A percentile compares a stretch with the other conserved stretches of the same genome.
These are phyloP conservation scores for Anas acuta DNA, from an alignment of 2,797 vertebrate genomes.

Conservation along the genomic window DNA sequence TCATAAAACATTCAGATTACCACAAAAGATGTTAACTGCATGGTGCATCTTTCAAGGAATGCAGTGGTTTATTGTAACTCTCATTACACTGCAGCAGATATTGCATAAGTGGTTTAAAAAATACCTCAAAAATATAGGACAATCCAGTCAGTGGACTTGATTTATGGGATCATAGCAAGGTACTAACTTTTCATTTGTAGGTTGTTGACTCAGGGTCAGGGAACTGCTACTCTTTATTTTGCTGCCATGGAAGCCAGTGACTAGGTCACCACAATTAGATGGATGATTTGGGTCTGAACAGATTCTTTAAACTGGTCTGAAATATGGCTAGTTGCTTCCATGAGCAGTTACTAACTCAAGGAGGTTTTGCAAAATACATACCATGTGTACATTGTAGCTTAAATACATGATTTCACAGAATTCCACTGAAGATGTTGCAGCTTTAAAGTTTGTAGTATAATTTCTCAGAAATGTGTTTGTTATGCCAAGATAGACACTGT, in stretches of 20 bases:
- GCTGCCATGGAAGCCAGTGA: not conserved
- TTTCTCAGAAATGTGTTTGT: not conserved
- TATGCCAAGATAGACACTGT: not conserved
- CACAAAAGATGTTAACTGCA: not conserved
- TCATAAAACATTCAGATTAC: not conserved
- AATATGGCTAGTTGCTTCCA: not conserved
- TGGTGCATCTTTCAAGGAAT: not conserved
- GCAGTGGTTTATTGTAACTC: not conserved
- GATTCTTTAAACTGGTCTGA: not conserved
- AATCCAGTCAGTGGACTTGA: not conserved
- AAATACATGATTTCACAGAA: not conserved
- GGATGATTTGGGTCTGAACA: not conserved
- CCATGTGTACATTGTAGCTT: not conserved
- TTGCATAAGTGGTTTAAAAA: not conserved
- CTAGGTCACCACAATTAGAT: too few relatives aligned
- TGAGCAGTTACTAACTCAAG: not conserved
- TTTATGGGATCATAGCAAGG: not conserved
- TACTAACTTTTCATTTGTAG: not conserved
- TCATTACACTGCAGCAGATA: not conserved
- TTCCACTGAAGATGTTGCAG: not conserved
- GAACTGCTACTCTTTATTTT: not conserved
- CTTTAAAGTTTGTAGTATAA: not conserved
- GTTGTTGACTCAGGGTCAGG: not conserved
- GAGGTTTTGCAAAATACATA: not conserved
- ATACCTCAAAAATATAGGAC: not conserved